Evolutionary conservation across 2,888 invertebrate species (phyloP), one percentile per base, ranked within the genome.

Genomic region (Pammene aurita): DNA sequence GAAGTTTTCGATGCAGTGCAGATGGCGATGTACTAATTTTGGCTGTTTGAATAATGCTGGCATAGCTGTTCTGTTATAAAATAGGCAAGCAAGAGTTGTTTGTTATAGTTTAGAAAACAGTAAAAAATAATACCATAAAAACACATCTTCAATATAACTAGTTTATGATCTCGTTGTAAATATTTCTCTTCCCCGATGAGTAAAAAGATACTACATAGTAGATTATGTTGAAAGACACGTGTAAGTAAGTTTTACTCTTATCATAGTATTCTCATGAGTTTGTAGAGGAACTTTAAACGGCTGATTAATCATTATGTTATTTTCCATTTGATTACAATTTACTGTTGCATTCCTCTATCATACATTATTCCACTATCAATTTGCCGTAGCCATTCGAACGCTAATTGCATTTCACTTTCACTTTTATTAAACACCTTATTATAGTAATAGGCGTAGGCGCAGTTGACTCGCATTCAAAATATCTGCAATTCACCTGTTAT

Each of bases 1-100:
- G 79, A 80, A 80, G 78, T 80, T 80, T 79, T 73, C 72, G 74
- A 78, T 77, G 78, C 76, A 67, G 71, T 65, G 41, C 41, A 26
- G 26, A 26, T 35, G 50, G 44, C 35, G 35, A 44, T 34, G n/a
- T 54, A 54, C 46, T 46, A 7, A 34, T 34, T n/a, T 54, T 34
- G 34, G 11, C 11, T 26, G 5, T 11, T 7, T 5, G 38, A 6
- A 26, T 26, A 1, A 38, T 9, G n/a, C n/a, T n/a, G 38, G 38
- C 38, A 38, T 9, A 6, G 2, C 42, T 42, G 9, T 42, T 9
- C 10, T 42, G 11, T 42, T 1, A 42, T 42, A 1, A 38, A 38
- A 38, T 38, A 6, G 38, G 38, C 38, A 7, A 38, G 38, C 38
- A n/a, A 4, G 35, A 35, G 7, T 5, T 35, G 7, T 35, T 7